Percentiles rank a stretch among this genome's conserved stretches.
phyloP scores from a whole-genome alignment of 1,140 invertebrate genomes.

The Zaprionus inermis region DNA sequence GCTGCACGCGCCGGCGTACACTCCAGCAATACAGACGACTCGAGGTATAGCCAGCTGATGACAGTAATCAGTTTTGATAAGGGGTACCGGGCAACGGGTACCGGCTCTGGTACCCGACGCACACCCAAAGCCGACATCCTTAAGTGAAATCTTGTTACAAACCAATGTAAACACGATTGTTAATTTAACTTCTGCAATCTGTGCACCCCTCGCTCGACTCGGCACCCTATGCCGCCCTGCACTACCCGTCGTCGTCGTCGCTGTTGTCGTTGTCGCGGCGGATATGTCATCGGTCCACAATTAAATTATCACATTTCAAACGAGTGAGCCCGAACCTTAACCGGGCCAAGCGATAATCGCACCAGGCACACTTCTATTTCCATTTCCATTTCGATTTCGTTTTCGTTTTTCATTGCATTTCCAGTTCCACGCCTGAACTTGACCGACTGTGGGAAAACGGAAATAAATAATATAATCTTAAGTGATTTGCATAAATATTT shows the following conservation, averaged over 20 bases:
- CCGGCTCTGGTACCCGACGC: conserved; percentile 35
- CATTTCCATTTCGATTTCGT: conserved; percentile 8
- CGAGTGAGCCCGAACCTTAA: conserved; percentile 50
- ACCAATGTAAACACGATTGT: conserved; percentile 84
- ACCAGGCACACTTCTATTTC: conserved; percentile 37
- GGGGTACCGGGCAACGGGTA: conserved; percentile 45
- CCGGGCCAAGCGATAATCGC: conserved; percentile 38
- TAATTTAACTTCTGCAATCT: conserved; percentile 80
- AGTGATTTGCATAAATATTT: conserved; percentile 68
- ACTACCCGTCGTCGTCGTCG: background rate
- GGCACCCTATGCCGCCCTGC: background rate
- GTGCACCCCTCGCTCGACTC: conserved; percentile 34
- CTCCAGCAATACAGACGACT: conserved; percentile 42
- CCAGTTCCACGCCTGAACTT: conserved; percentile 13
- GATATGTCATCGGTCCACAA: conserved; percentile 76
- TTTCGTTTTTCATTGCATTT: conserved; percentile 2
- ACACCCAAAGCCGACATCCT: conserved; percentile 75
- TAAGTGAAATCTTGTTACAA: conserved; percentile 84
- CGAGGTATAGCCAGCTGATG: conserved; percentile 52
- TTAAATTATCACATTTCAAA: conserved; percentile 83
- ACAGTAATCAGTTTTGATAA: conserved; percentile 82
- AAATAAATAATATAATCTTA: conserved; percentile 54
- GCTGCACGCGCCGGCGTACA: conserved; percentile 74
- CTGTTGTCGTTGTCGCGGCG: conserved; percentile 30
- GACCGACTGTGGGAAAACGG: conserved; percentile 68